Percentiles rank a stretch among this genome's conserved stretches.
Conservation (phyloP, 2,113 vertebrate genomes). For the Cyanoliseus patagonus region DNA sequence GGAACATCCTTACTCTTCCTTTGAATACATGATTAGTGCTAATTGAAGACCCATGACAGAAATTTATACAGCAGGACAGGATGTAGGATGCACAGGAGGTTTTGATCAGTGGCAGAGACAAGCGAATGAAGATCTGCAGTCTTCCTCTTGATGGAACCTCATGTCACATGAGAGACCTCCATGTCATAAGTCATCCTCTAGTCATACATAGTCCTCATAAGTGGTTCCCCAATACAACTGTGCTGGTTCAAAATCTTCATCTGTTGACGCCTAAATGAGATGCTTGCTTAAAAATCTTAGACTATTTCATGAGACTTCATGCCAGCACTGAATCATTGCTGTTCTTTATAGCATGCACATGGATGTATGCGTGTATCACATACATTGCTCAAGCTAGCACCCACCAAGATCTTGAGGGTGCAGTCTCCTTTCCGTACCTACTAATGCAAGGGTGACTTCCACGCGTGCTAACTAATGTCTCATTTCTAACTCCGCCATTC, state of each 20-base stretch:
- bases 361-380: neutral
- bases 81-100: neutral
- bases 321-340: neutral
- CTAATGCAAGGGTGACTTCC: neutral
- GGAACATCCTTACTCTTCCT: constrained; percentile 28
- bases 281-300: neutral
- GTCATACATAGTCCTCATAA: neutral
- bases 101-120: neutral
- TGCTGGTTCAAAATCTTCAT: neutral
- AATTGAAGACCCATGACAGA: constrained; percentile 32
- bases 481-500: neutral
- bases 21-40: constrained; percentile 53
- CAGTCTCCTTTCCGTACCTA: neutral
- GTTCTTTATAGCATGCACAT: neutral
- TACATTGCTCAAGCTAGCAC: neutral
- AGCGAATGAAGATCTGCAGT: neutral
- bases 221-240: rapidly evolving
- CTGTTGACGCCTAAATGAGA: neutral
- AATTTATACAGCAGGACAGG: neutral
- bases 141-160: neutral
- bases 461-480: neutral
- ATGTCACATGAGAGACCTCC: neutral
- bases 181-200: neutral
- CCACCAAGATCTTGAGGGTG: neutral
- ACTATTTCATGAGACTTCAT: neutral